Conservation (phyloP, 2,797 vertebrate genomes). For the Sebastes cheni region DNA sequence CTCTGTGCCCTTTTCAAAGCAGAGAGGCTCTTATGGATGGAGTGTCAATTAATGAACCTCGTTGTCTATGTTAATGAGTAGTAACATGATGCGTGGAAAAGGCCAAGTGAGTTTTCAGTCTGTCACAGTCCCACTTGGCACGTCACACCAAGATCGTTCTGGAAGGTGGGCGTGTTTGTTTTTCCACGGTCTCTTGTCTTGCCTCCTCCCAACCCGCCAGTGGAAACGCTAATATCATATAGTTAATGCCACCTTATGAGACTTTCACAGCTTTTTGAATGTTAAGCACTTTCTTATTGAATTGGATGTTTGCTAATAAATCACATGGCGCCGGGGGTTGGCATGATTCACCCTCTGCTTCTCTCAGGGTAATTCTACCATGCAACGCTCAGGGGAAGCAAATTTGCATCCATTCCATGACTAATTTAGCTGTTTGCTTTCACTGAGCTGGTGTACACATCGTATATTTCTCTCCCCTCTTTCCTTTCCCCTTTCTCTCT, state of each 20-base stretch:
- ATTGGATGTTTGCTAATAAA: constrained; percentile 84
- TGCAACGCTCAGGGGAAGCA: constrained; percentile 75
- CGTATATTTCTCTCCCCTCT: constrained; percentile 56
- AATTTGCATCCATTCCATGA: constrained; percentile 75
- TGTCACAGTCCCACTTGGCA: constrained; percentile 56
- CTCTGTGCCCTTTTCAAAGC: constrained; percentile 74
- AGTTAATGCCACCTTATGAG: constrained; percentile 71
- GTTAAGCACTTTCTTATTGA: constrained; percentile 81
- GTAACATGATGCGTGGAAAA: constrained; percentile 74
- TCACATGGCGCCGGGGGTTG: constrained; percentile 64
- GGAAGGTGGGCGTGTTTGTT: constrained; percentile 67
- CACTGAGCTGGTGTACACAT: constrained; percentile 69
- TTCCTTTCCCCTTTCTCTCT: constrained; percentile 39
- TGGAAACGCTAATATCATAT: constrained; percentile 61
- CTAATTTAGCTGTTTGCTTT: constrained; percentile 80
- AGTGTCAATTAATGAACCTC: constrained; percentile 80
- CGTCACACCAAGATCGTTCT: constrained; percentile 42
- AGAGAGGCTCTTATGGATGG: constrained; percentile 71
- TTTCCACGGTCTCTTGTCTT: constrained; percentile 51
- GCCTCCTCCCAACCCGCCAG: constrained; percentile 4
- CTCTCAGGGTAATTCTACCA: constrained; percentile 76
- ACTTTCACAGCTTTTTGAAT: constrained; percentile 73
- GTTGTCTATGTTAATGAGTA: constrained; percentile 81
- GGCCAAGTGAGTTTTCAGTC: constrained; percentile 73
- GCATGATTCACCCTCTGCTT: constrained; percentile 77